Percentiles rank a stretch among this genome's conserved stretches.
Conservation (phyloP, 2,888 invertebrate genomes). For the Geophilus truncorum region DNA sequence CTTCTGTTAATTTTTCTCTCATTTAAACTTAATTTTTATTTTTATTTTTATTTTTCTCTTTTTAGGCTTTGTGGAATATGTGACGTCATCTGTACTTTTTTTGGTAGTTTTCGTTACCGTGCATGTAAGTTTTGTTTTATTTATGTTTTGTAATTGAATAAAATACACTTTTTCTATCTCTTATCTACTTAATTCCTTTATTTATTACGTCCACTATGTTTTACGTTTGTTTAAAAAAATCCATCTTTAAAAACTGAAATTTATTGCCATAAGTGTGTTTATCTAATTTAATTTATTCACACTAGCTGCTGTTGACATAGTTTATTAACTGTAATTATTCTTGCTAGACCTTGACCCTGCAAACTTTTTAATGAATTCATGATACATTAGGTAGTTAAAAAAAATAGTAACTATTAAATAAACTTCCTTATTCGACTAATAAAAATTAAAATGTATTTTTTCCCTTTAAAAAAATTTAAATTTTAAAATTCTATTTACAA, state of each 20-base stretch:
- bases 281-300: neutral
- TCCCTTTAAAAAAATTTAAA: no score
- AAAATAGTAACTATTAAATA: no score
- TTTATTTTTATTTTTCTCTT: neutral
- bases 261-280: neutral
- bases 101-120: neutral
- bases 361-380: neutral
- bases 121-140: neutral
- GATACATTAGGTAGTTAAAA: no score
- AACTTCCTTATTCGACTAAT: neutral
- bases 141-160: no score
- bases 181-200: no score
- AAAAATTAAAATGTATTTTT: no score
- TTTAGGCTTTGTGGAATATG: neutral
- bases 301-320: neutral
- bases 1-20: no score
- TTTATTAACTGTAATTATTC: neutral
- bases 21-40: no score
- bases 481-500: neutral
- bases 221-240: neutral
- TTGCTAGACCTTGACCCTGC: neutral
- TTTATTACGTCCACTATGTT: no score
- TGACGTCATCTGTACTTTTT: neutral
- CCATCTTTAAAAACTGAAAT: neutral
- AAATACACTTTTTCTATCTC: neutral